Percentiles rank a stretch among this genome's conserved stretches.
Evolutionary conservation across 2,113 vertebrate species (phyloP).

Genomic region (Hemibagrus wyckioides): DNA sequence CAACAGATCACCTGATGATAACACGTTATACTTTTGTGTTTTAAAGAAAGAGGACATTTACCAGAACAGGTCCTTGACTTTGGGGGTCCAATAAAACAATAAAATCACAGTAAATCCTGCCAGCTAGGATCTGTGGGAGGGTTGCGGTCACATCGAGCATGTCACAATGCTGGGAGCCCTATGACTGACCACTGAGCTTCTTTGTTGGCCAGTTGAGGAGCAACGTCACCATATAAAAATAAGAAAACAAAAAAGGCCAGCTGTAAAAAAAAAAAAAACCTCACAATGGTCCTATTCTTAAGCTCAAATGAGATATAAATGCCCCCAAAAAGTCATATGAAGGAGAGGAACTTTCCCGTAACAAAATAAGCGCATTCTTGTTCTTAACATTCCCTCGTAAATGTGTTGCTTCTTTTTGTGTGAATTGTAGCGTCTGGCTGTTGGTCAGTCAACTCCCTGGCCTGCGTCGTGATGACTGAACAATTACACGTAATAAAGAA

Average conservation of each 20-base stretch:
- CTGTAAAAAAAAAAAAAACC: conserved; percentile 22
- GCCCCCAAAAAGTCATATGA: conserved; percentile 42
- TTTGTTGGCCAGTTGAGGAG: conserved; percentile 36
- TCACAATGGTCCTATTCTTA: conserved; percentile 50
- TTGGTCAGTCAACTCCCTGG: conserved; percentile 44
- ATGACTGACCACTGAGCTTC: conserved; percentile 39
- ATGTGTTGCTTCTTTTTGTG: conserved; percentile 52
- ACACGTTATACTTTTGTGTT: conserved; percentile 16
- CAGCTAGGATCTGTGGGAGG: conserved; percentile 42
- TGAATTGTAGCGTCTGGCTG: conserved; percentile 32
- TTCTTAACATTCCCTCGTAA: conserved; percentile 47
- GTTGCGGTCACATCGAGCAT: conserved; percentile 35
- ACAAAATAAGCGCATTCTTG: conserved; percentile 51
- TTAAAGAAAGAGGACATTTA: conserved; percentile 24
- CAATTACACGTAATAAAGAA: conserved; percentile 48
- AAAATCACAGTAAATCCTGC: conserved; percentile 51
- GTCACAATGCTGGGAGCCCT: conserved; percentile 41
- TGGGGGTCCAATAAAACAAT: conserved; percentile 54
- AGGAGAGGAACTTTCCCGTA: conserved; percentile 47
- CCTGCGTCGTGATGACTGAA: conserved; percentile 43
- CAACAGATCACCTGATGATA: neutral
- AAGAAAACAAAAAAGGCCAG: conserved; percentile 48
- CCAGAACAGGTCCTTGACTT: conserved; percentile 53
- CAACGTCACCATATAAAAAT: conserved; percentile 52
- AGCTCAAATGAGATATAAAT: conserved; percentile 52